phyloP scores from a whole-genome alignment of 2,113 vertebrate species.

The Anguilla japonica region DNA sequence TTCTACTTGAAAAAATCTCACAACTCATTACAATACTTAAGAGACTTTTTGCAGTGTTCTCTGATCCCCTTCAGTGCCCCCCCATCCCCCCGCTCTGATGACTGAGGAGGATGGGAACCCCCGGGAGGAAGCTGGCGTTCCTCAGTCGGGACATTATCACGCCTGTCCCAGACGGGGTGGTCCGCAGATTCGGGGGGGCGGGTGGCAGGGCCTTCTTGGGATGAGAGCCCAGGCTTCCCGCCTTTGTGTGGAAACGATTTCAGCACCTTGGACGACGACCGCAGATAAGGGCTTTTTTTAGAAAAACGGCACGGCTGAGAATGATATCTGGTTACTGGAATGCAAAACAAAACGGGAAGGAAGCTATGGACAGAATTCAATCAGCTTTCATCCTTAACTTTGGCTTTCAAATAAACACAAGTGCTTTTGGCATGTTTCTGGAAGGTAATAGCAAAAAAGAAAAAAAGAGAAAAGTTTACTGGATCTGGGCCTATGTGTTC shows the following conservation, averaged over 20 bases:
- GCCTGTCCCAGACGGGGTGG: not conserved
- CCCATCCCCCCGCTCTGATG: conserved; percentile 41
- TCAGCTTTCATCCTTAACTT: too few relatives aligned
- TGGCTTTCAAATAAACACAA: too few relatives aligned
- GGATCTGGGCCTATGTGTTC: not conserved
- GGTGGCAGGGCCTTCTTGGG: conserved; percentile 6
- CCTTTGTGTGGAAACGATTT: conserved; percentile 58
- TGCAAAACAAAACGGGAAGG: not conserved
- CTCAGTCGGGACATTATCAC: conserved; percentile 24
- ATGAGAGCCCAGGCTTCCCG: conserved; percentile 52
- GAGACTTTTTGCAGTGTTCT: too few relatives aligned
- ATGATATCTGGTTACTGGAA: conserved; percentile 1
- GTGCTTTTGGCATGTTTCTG: too few relatives aligned
- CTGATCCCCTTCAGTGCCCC: not conserved
- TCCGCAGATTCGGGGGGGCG: not conserved
- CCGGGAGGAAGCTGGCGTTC: conserved; percentile 43
- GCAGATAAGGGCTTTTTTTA: conserved; percentile 20
- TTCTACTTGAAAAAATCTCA: too few relatives aligned
- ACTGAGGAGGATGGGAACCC: conserved; percentile 64
- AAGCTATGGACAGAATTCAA: too few relatives aligned
- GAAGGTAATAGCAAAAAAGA: too few relatives aligned
- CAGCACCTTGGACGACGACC: conserved; percentile 40
- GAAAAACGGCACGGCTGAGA: not conserved
- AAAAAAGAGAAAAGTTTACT: too few relatives aligned
- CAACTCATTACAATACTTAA: too few relatives aligned